Percentiles rank a stretch among this genome's conserved stretches.
Conservation (phyloP, 37 sponge, comb jelly and placozoan species). For the Beroe ovata region DNA sequence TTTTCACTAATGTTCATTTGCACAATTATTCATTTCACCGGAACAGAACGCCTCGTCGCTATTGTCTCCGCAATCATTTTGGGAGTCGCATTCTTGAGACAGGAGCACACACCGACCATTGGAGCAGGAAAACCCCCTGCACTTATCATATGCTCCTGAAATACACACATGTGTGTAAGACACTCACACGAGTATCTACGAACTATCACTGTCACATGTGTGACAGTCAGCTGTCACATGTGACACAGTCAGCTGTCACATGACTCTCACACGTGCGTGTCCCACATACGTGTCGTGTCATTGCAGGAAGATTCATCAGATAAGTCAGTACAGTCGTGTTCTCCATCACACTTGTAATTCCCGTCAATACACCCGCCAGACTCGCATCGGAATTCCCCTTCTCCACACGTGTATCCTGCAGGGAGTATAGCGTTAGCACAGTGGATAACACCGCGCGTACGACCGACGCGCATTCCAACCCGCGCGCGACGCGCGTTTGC, state of each 20-base stretch:
- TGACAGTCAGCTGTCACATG: too few relatives aligned
- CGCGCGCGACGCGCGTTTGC: background rate
- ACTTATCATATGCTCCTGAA: background rate
- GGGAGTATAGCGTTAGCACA: too few relatives aligned
- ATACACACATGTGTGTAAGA: background rate
- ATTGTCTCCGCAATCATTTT: constrained; percentile 58
- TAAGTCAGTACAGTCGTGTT: constrained; percentile 19
- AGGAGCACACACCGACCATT: constrained; percentile 8
- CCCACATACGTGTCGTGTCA: background rate
- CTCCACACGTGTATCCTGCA: background rate
- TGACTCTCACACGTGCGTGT: background rate
- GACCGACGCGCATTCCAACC: background rate
- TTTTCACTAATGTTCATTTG: too few relatives aligned
- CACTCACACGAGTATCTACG: too few relatives aligned
- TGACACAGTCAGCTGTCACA: background rate
- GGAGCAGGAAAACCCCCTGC: constrained; percentile 13
- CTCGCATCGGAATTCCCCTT: background rate
- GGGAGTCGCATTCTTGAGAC: background rate
- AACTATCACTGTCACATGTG: too few relatives aligned
- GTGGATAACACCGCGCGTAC: too few relatives aligned
- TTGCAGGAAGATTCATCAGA: constrained; percentile 25
- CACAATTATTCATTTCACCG: too few relatives aligned
- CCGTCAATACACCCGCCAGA: background rate
- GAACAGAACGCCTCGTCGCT: constrained; percentile 1
- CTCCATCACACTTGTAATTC: constrained; percentile 1